Evolutionary conservation across 2,888 invertebrate genomes (phyloP).

Genomic region (Apamea sordens): DNA sequence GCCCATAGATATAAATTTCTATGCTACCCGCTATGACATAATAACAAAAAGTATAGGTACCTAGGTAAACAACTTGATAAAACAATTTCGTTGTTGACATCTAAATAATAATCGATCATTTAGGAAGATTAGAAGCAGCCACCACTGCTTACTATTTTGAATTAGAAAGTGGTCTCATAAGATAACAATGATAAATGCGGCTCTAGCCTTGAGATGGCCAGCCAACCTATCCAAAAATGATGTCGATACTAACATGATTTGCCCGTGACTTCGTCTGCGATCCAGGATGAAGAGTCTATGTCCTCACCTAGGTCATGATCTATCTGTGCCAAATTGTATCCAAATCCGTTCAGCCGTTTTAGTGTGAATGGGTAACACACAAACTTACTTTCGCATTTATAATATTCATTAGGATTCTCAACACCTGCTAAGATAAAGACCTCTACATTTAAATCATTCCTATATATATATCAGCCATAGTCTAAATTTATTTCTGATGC

Average conservation of each 20-base stretch:
- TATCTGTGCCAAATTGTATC: too few relatives aligned
- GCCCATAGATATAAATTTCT: too few relatives aligned
- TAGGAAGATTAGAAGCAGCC: background rate
- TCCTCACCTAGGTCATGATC: too few relatives aligned
- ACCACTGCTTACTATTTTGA: background rate
- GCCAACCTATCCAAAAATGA: background rate
- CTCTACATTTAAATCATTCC: slow-evolving; percentile 12
- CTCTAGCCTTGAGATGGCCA: background rate
- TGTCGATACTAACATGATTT: background rate
- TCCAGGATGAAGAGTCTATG: too few relatives aligned
- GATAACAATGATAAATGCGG: background rate
- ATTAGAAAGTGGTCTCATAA: background rate
- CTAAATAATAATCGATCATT: background rate
- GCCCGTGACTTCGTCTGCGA: too few relatives aligned
- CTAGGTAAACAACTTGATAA: background rate
- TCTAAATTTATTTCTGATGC: slow-evolving; percentile 48
- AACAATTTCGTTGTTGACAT: background rate
- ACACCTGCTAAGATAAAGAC: slow-evolving; percentile 9
- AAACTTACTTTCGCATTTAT: too few relatives aligned
- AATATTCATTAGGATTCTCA: background rate
- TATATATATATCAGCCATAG: background rate
- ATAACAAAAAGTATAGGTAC: background rate
- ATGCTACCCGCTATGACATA: background rate
- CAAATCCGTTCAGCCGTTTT: too few relatives aligned
- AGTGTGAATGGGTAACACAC: too few relatives aligned